Percentiles rank a stretch among this genome's conserved stretches.
These are phyloP conservation scores for Tanytarsus gracilentus DNA, from an alignment of 2,888 invertebrate species.

Conservation along the genomic window DNA sequence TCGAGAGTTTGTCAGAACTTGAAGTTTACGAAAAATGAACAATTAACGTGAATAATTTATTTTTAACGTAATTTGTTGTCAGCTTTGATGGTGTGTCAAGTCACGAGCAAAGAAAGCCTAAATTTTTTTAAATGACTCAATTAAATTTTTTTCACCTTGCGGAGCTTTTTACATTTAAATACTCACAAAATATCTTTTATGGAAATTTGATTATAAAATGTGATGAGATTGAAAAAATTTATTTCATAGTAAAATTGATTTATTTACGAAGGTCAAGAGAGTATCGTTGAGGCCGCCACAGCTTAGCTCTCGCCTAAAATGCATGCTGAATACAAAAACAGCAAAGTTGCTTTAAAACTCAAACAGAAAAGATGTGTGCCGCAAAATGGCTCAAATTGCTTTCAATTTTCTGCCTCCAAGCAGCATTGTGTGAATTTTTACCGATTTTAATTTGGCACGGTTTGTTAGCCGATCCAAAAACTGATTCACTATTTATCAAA, in stretches of 20 bases:
- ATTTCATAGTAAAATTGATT: background rate
- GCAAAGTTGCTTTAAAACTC: too few species aligned
- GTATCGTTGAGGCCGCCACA: background rate
- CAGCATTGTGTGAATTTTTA: background rate
- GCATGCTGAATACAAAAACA: too few species aligned
- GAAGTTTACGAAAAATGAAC: too few species aligned
- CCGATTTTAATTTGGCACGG: background rate
- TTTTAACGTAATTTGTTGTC: too few species aligned
- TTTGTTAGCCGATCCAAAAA: background rate
- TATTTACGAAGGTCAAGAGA: background rate
- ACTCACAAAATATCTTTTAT: background rate
- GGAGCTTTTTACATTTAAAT: too few species aligned
- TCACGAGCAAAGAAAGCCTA: too few species aligned
- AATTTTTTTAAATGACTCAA: too few species aligned
- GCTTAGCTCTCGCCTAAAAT: too few species aligned
- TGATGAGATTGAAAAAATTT: background rate
- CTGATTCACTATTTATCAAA: background rate
- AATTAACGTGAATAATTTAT: too few species aligned
- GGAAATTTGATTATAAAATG: background rate
- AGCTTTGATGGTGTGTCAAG: too few species aligned
- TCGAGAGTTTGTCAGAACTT: too few species aligned
- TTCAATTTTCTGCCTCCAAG: background rate
- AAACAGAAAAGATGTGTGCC: background rate
- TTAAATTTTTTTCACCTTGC: too few species aligned
- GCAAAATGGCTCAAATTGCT: background rate